Evolutionary conservation across 2,113 vertebrate genomes (phyloP), one percentile per base, ranked within the genome.

Genomic region (Anolis carolinensis): DNA sequence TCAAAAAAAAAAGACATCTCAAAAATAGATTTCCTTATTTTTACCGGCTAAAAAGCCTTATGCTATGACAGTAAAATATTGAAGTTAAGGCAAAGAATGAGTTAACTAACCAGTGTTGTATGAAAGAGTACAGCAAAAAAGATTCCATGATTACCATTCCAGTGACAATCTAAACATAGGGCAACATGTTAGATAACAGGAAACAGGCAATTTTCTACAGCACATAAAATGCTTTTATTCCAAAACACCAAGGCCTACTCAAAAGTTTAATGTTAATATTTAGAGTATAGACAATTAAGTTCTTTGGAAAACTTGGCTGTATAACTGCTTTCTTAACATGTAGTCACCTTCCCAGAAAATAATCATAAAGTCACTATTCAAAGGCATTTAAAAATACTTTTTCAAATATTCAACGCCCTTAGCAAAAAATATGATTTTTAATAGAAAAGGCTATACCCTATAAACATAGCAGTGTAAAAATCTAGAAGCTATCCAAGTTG

Each of bases 51-150:
- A 86, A 87, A 87, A 91, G 89, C 80, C 30, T 63, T 8, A 86
- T 44, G 32, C 71, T 84, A 86, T 90, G 32, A 23, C n/a, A 73
- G 9, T 63, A 3, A 92, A 89, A 89, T 83, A 95, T 83, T 65
- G 7, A 39, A 88, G 67, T 93, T 88, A 92, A 91, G 88, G 90
- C 52, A 92, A 86, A 87, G 0, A 1, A 10, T 74, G 82, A 20
- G 67, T 82, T 39, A 55, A 27, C 32, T 27, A 32, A 86, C 34
- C 1, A 84, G 67, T 75, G 84, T 52, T 85, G 27, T 23, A 34
- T 74, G 20, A 30, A 11, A 70, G 21, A n/a, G 55, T 65, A 25
- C 13, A 85, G 32, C 0, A 85, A 71, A 79, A 90, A 9, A 23
- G 27, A 72, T 44, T 44, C 59, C 39, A 18, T 80, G 50, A 81